Evolutionary conservation across 2,888 invertebrate genomes (phyloP).

Genomic region (Noctua janthina): DNA sequence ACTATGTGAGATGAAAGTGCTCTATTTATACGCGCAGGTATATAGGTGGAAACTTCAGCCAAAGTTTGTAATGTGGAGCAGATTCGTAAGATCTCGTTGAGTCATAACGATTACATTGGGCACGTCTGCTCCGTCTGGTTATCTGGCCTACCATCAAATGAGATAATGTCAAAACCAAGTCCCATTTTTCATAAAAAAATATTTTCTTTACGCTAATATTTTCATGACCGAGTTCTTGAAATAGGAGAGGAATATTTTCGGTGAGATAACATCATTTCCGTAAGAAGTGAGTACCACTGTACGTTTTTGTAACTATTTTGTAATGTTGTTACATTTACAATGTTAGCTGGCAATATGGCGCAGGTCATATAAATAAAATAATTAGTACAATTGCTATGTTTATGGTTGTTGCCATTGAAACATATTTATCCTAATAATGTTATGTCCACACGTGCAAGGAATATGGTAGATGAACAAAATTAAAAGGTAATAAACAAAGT

Average conservation of each 20-base stretch:
- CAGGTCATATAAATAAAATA: conserved; percentile 14
- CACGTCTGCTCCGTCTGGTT: conserved; percentile 11
- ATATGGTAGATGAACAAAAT: not conserved
- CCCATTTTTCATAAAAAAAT: conserved; percentile 30
- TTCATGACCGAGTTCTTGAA: conserved; percentile 57
- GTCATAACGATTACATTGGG: conserved; percentile 6
- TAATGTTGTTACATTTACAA: conserved; percentile 30
- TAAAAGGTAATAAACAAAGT: not conserved
- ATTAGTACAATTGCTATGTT: conserved; percentile 10
- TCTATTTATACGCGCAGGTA: conserved; percentile 17
- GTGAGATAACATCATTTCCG: conserved; percentile 53
- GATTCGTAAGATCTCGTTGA: conserved; percentile 27
- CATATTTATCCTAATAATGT: conserved; percentile 5
- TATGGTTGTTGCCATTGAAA: conserved; percentile 19
- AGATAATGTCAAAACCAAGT: conserved; percentile 47
- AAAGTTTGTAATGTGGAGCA: conserved; percentile 38
- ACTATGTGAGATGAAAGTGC: conserved; percentile 8
- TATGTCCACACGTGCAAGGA: not conserved
- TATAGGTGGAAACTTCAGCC: conserved; percentile 33
- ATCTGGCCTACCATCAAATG: conserved; percentile 40
- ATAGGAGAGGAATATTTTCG: conserved; percentile 40
- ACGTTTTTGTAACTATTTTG: conserved; percentile 25
- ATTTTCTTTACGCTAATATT: conserved; percentile 32
- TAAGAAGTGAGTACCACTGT: conserved; percentile 8
- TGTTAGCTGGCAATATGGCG: conserved; percentile 14